Evolutionary conservation across 1,140 invertebrate genomes (phyloP), one percentile per base, ranked within the genome.

Genomic region (Nilaparvata lugens): DNA sequence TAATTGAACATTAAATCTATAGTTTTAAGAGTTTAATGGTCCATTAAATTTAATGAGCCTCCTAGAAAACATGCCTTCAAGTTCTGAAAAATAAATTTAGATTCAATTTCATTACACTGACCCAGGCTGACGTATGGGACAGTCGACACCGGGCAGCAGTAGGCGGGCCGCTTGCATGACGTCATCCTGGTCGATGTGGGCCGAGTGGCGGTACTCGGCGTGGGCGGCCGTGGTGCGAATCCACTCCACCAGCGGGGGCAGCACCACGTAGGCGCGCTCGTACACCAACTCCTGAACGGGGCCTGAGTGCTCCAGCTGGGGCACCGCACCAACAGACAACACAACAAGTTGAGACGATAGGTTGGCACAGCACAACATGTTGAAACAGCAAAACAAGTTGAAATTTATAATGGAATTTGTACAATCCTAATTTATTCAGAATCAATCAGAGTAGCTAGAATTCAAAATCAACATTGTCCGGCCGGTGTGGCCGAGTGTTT

Each of bases 191-290:
- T 94, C 91, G 14, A 93, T 80, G 40, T 87, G 78, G 6, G 81
- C 75, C 0, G 88, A 84, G 55, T 86, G 85, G n/a, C 92, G 79
- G 68, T 93, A 83, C 56, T 90, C 86, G 0, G 89, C 84, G 71
- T 93, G 90, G 0, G 90, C 88, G 0, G 83, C 80, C 0, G 88
- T 83, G 0, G 91, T 89, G 3, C 91, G 75, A 43, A 93, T 74
- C 92, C 91, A 95, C 72, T 94, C 91, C 11, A 90, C 83, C 28
- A 95, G 73, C 1, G 91, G 91, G 0, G 92, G 92, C 23, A 93
- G 72, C 0, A 92, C 89, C 2, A 91, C 87, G 66, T 90, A 91
- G 1, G 90, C 90, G 42, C 90, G 78, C 72, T 93, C 90, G 63
- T 92, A 91, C 65, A 89, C 88, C 31, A 94, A 73, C 65, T 89